A percentile compares a stretch with the other conserved stretches of the same genome.
These are phyloP conservation scores for Teleogryllus occipitalis DNA, from an alignment of 1,140 invertebrate genomes.

Conservation along the genomic window DNA sequence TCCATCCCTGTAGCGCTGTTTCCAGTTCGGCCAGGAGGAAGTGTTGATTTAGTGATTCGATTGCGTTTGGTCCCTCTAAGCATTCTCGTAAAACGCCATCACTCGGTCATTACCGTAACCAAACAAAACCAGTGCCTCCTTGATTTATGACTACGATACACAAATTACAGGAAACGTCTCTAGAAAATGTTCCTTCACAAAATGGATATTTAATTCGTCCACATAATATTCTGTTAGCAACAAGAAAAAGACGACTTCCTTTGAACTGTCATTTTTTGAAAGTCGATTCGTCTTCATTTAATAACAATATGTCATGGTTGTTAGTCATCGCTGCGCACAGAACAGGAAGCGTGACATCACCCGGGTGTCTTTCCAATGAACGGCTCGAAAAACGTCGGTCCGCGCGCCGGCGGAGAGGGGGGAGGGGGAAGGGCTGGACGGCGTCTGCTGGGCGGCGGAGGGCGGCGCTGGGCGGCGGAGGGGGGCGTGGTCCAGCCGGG, in stretches of 20 bases:
- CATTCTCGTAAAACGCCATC: too few species aligned
- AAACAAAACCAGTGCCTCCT: not conserved
- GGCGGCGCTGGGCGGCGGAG: too few species aligned
- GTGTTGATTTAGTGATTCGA: too few species aligned
- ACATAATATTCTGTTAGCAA: not conserved
- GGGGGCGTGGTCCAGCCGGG: too few species aligned
- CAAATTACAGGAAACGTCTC: slow-evolving; percentile 1
- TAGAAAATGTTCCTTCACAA: not conserved
- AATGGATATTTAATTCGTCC: not conserved
- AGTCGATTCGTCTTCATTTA: slow-evolving; percentile 4
- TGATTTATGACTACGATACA: slow-evolving; percentile 1
- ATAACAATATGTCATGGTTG: slow-evolving; percentile 5
- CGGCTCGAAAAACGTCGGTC: not conserved
- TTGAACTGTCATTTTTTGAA: slow-evolving; percentile 1
- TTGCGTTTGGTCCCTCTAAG: too few species aligned
- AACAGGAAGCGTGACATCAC: not conserved
- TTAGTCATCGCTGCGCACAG: not conserved
- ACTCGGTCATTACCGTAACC: not conserved
- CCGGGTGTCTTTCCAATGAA: not conserved
- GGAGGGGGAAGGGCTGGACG: too few species aligned
- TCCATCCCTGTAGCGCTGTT: too few species aligned
- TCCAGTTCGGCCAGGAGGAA: too few species aligned
- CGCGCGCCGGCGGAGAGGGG: too few species aligned
- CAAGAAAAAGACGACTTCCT: not conserved
- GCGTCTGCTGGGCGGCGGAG: too few species aligned